Percentiles rank a stretch among this genome's conserved stretches.
phyloP scores from a whole-genome alignment of 2,888 invertebrate species.

The Megalurothrips usitatus region DNA sequence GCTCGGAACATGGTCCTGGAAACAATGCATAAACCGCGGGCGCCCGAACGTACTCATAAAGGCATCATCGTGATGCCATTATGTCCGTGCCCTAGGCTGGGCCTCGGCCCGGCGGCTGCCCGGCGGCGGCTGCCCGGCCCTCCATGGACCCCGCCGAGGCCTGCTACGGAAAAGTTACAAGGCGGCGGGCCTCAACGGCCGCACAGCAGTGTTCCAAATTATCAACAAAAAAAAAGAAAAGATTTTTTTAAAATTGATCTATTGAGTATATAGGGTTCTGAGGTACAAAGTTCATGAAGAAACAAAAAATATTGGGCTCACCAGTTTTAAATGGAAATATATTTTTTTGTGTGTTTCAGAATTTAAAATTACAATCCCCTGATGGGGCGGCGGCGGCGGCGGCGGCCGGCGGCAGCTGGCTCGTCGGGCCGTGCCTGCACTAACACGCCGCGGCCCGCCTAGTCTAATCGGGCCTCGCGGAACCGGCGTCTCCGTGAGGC shows the following conservation, averaged over 20 bases:
- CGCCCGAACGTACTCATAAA: neutral
- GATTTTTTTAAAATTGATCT: too few relatives aligned
- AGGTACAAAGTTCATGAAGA: too few relatives aligned
- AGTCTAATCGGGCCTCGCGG: conserved; percentile 14
- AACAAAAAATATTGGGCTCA: too few relatives aligned
- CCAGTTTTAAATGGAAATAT: too few relatives aligned
- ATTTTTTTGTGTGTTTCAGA: too few relatives aligned
- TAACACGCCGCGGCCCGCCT: neutral
- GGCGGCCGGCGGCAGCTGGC: neutral
- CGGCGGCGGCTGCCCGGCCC: neutral
- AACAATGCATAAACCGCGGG: neutral
- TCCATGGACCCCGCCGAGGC: neutral
- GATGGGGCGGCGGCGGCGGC: too few relatives aligned
- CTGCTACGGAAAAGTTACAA: neutral
- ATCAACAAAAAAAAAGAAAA: too few relatives aligned
- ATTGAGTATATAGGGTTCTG: too few relatives aligned
- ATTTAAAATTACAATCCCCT: too few relatives aligned
- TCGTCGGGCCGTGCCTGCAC: neutral
- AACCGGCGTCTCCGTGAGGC: neutral
- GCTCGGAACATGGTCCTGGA: neutral
- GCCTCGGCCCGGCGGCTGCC: neutral
- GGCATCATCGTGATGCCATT: conserved; percentile 7
- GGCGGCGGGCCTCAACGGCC: neutral
- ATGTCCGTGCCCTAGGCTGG: neutral
- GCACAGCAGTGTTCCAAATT: too few relatives aligned